Evolutionary conservation across 2,888 invertebrate genomes (phyloP).

Genomic region (Orchesellides sinensis): DNA sequence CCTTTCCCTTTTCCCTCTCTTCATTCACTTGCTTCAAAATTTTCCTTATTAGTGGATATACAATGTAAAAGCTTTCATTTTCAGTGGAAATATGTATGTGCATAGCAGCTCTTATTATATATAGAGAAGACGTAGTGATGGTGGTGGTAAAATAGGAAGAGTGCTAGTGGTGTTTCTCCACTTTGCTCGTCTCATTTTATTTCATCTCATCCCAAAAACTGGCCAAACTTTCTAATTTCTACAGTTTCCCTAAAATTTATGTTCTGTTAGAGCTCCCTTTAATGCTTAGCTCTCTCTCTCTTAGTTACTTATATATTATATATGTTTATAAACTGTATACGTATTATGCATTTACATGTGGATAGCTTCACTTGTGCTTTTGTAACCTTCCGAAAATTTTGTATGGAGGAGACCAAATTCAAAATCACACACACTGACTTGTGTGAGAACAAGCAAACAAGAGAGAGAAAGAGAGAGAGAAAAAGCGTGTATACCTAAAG

Average conservation of each 20-base stretch:
- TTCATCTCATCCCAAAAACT: constrained; percentile 69
- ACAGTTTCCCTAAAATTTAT: constrained; percentile 71
- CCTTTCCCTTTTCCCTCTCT: constrained; percentile 26
- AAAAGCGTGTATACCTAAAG: constrained; percentile 48
- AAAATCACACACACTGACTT: constrained; percentile 49
- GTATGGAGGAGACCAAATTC: constrained; percentile 65
- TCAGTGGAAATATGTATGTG: too few species aligned
- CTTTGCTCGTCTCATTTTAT: constrained; percentile 65
- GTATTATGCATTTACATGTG: too few species aligned
- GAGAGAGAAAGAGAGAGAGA: too few species aligned
- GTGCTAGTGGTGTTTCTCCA: constrained; percentile 27
- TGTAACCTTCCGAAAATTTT: constrained; percentile 52
- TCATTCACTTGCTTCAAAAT: constrained; percentile 51
- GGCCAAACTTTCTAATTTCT: constrained; percentile 72
- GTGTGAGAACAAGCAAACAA: constrained; percentile 64
- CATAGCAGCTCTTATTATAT: too few species aligned
- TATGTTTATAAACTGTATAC: too few species aligned
- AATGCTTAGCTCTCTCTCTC: constrained; percentile 45
- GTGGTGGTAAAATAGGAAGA: constrained; percentile 31
- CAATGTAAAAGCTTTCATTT: constrained; percentile 25
- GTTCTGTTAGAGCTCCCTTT: constrained; percentile 61
- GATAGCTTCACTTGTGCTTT: constrained; percentile 18
- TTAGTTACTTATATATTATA: too few species aligned
- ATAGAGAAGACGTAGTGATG: constrained; percentile 4
- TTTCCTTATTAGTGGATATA: constrained; percentile 50